phyloP scores from a whole-genome alignment of 2,797 vertebrate genomes.

The Onychomys leucogaster region DNA sequence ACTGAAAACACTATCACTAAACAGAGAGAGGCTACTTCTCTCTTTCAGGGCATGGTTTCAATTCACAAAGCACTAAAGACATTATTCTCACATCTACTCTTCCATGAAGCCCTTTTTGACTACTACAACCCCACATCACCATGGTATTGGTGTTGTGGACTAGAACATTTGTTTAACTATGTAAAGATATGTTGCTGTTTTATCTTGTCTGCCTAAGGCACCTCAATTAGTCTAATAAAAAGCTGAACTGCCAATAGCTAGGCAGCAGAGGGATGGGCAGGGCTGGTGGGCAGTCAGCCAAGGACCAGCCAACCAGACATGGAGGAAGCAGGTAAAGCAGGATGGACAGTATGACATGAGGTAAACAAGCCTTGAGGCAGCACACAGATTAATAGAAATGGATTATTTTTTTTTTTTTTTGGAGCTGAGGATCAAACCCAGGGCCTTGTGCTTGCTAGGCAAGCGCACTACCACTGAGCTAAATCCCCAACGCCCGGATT shows the following conservation, averaged over 20 bases:
- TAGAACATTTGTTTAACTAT: neutral
- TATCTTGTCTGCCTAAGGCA: neutral
- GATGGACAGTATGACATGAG: neutral
- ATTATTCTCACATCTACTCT: conserved; percentile 17
- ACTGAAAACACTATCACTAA: conserved; percentile 49
- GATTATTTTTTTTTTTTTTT: neutral
- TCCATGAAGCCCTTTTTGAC: conserved; percentile 16
- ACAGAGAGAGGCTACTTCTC: conserved; percentile 38
- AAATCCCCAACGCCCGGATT: too few relatives aligned
- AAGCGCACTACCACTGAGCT: too few relatives aligned
- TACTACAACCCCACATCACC: neutral
- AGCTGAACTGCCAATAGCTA: neutral
- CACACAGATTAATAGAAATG: neutral
- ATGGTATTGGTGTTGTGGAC: neutral
- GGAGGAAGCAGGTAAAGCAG: neutral
- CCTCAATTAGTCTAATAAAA: neutral
- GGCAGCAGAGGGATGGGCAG: neutral
- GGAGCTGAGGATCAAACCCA: too few relatives aligned
- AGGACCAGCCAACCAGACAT: neutral
- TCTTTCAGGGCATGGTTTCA: conserved; percentile 18
- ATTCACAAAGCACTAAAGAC: conserved; percentile 22
- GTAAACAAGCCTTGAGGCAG: neutral
- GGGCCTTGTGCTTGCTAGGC: too few relatives aligned
- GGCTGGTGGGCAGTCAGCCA: neutral
- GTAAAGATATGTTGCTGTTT: neutral